Base-by-base conservation (phyloP, 2,797 vertebrate species). In the Podarcis siculus region DNA sequence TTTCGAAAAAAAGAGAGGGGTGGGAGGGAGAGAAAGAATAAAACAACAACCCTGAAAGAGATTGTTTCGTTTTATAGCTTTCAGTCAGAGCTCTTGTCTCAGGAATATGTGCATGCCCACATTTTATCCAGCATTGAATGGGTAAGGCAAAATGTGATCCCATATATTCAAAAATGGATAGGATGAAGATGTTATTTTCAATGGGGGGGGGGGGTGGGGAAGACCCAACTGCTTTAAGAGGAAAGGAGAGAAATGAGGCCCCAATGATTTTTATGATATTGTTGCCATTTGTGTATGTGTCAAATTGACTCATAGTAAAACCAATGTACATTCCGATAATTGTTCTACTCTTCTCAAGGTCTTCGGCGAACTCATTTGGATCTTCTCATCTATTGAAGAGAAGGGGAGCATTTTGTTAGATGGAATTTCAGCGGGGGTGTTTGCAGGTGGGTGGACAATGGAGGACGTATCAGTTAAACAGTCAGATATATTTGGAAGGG, bases 31-130 rank as follows among this genome's bases (percentile, higher is more conserved):
- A 13, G 25, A 8, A 9, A 23, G 25, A 71, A 75, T 69, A 35
- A 71, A 6, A 32, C 66, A 86, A 86, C 76, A 79, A 21, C 55
- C 32, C 95, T 92, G 96, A 96, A 96, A 96, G 95, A 97, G 94
- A 95, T 95, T 94, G 97, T 97, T 97, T 97, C 96, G 96, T 97
- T 97, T 96, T 97, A 92, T 80, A 92, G 95, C 93, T 96, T 97
- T 96, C 96, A 96, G 95, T 90, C 93, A 92, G 91, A 94, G 96
- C 96, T 95, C 96, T 97, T 97, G 97, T 97, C 96, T 97, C 96
- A 96, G 93, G 95, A 96, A 96, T 96, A 96, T 93, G 96, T 97
- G 96, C 95, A 95, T 96, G 95, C 94, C 95, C 95, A 94, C 95
- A 94, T 95, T 96, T 96, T 96, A 95, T 55, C 96, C 96, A 95